These are phyloP conservation scores for Acheta domesticus DNA, from an alignment of 2,888 invertebrate species.

Conservation along the genomic window DNA sequence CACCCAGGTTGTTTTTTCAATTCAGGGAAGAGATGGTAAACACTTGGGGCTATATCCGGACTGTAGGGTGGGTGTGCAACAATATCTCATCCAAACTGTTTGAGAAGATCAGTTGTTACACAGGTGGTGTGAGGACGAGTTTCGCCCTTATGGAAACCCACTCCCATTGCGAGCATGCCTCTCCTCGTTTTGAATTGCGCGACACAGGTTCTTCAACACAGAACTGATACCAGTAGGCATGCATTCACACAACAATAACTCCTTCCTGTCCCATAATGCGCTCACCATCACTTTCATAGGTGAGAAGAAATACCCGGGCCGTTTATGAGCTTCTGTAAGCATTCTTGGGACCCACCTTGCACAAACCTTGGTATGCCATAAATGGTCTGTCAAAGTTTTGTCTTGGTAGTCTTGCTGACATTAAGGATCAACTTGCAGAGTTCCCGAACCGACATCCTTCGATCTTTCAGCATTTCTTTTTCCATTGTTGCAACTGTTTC, in stretches of 20 bases:
- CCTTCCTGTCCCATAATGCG: too few relatives aligned
- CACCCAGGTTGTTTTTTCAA: neutral
- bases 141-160: too few relatives aligned
- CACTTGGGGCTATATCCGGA: neutral
- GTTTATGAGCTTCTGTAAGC: neutral
- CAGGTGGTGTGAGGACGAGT: too few relatives aligned
- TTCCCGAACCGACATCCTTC: too few relatives aligned
- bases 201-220: conserved; percentile 19
- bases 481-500: neutral
- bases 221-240: neutral
- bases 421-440: too few relatives aligned
- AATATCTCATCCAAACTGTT: neutral
- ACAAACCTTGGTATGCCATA: neutral
- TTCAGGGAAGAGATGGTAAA: neutral
- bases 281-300: too few relatives aligned
- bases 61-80: neutral
- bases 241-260: neutral
- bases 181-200: conserved; percentile 4
- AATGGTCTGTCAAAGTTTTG: too few relatives aligned
- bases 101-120: neutral
- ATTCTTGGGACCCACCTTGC: neutral
- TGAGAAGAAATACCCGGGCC: neutral
- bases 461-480: too few relatives aligned
- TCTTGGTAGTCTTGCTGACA: too few relatives aligned
- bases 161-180: neutral